Conservation (phyloP, 2,797 vertebrate species). For the Typhlichthys subterraneus region DNA sequence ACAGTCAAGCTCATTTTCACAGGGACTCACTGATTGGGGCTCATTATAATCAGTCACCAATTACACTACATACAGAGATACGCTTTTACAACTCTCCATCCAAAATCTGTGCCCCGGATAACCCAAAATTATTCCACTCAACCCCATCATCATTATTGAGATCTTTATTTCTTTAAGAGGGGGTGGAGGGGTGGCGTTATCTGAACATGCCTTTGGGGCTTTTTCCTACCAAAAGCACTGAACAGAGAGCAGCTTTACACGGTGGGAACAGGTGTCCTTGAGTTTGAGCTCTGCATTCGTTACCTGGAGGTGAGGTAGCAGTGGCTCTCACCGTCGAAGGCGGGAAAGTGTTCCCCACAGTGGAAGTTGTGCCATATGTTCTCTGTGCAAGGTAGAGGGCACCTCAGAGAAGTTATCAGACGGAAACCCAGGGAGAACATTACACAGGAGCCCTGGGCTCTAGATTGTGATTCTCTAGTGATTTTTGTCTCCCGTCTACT, state of each 20-base stretch:
- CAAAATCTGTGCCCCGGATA: constrained; percentile 10
- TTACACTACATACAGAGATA: constrained; percentile 12
- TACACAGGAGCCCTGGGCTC: constrained; percentile 39
- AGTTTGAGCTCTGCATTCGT: constrained; percentile 50
- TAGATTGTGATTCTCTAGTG: constrained; percentile 19
- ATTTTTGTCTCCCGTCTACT: constrained; percentile 23
- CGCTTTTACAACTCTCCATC: not conserved
- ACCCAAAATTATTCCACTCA: not conserved
- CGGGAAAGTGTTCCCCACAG: constrained; percentile 31
- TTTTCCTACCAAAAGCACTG: no score
- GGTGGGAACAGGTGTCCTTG: not conserved
- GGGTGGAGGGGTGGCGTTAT: not conserved
- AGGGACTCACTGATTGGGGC: constrained; percentile 18
- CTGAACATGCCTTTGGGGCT: constrained; percentile 13
- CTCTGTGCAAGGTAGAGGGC: constrained; percentile 40
- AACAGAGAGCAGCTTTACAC: no score
- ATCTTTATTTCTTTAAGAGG: constrained; percentile 7
- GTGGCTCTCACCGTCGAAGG: constrained; percentile 19
- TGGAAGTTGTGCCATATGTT: constrained; percentile 19
- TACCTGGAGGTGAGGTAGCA: constrained; percentile 47
- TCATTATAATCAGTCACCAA: constrained; percentile 35
- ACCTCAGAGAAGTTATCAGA: constrained; percentile 35
- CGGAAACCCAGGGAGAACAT: constrained; percentile 42
- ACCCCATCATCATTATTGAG: constrained; percentile 19
- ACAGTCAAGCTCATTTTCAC: constrained; percentile 49